phyloP scores from a whole-genome alignment of 2,888 invertebrate genomes.

The Sinodicranocentrus sp. region DNA sequence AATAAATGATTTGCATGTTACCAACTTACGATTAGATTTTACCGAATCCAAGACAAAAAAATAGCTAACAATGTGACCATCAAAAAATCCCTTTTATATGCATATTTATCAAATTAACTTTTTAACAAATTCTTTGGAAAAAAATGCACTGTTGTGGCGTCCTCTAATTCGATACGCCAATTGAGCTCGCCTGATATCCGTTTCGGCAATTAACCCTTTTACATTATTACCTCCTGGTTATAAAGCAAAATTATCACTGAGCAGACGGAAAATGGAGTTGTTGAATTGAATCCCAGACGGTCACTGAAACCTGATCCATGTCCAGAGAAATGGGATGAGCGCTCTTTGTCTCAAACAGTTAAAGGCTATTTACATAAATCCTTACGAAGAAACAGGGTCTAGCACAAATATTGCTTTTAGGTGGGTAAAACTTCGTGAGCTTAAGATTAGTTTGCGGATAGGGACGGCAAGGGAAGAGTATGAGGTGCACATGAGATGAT shows the following conservation, averaged over 20 bases:
- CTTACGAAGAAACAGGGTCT: too few species aligned
- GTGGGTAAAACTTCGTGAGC: conserved; percentile 38
- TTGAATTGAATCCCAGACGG: too few species aligned
- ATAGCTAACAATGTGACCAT: neutral
- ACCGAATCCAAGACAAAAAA: too few species aligned
- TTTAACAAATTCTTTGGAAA: neutral
- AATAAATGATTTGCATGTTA: too few species aligned
- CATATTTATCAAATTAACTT: neutral
- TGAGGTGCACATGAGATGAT: conserved; percentile 14
- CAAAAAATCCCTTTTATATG: neutral
- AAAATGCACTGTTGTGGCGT: too few species aligned
- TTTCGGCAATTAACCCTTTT: conserved; percentile 24
- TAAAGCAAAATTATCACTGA: too few species aligned
- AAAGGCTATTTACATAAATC: conserved; percentile 13
- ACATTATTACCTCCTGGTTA: neutral
- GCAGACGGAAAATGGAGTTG: too few species aligned
- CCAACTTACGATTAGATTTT: too few species aligned
- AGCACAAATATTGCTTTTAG: too few species aligned
- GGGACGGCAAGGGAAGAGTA: conserved; percentile 15
- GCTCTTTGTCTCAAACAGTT: conserved; percentile 22
- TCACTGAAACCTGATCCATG: too few species aligned
- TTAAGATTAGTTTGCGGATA: conserved; percentile 21
- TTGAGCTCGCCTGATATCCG: neutral
- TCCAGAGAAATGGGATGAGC: conserved; percentile 5
- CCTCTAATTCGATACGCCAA: too few species aligned